Base-by-base conservation (phyloP, 1,140 invertebrate species). In the Magallana ariakensis region DNA sequence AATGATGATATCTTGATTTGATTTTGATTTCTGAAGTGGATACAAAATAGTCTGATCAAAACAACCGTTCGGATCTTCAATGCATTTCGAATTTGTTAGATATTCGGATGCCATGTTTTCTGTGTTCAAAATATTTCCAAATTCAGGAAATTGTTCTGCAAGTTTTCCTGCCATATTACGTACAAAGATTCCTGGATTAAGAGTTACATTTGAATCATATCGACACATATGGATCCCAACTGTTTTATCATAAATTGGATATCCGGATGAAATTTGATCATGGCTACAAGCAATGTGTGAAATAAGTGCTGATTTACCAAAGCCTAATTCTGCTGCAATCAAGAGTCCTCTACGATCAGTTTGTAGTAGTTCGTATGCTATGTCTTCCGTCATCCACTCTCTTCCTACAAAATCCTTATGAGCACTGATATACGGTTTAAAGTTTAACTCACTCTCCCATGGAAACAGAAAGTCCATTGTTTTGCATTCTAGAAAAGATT, bases 221-320 rank as follows among this genome's bases (percentile, higher is more conserved):
- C 85, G 54, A 62, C 85, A 86, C 8, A 86, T 19, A 62, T 86
- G 85, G 16, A 82, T 82, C 5, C 66, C 58, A 13, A 86, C 1
- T 6, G 82, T 13, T 0, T 82, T 22, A 6, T 82, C 8, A 3
- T 55, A 55, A 1, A 82, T 11, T 6, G 60, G 11, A 54, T 53
- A 62, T 0, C 9, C n/a, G 0, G 80, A 81, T 0, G 2, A 19
- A 60, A 60, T 15, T 8, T 60, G 3, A 9, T 8, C 54, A 10
- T 81, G 13, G 11, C 75, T 58, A 86, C 85, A 86, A 19, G 81
- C 15, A 54, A 86, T 53, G 66, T 86, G 80, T 5, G 85, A 86
- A 22, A 82, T 9, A 1, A 86, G 19, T 0, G 85, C 75, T 0
- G 85, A 81, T 54, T 86, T 86, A 16, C 85, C 85, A 82, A 54